phyloP scores from a whole-genome alignment of 2,888 invertebrate genomes.

The Gortyna flavago region DNA sequence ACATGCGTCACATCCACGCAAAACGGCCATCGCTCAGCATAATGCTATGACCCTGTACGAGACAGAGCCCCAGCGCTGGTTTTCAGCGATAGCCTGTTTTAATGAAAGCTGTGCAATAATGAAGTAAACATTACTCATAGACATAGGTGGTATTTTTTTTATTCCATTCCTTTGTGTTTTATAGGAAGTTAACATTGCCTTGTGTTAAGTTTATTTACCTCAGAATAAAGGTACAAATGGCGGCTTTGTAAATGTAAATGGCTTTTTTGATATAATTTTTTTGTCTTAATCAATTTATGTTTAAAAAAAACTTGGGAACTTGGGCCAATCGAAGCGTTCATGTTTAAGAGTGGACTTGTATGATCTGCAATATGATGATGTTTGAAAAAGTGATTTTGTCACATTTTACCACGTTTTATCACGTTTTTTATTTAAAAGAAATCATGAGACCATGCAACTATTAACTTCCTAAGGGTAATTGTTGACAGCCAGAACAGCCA shows the following conservation, averaged over 20 bases:
- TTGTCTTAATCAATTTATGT: background rate
- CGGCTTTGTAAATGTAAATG: background rate
- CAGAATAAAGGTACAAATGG: background rate
- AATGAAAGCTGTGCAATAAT: conserved; percentile 2
- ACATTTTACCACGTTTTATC: too few species aligned
- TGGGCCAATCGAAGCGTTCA: too few species aligned
- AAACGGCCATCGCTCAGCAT: too few species aligned
- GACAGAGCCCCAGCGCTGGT: too few species aligned
- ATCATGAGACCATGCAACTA: background rate
- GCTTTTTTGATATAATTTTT: background rate
- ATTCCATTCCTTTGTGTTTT: conserved; percentile 32
- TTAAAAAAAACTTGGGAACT: too few species aligned
- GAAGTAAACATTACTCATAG: conserved; percentile 35
- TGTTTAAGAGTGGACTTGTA: too few species aligned
- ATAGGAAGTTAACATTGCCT: conserved; percentile 20
- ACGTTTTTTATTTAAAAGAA: background rate
- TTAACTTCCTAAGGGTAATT: background rate
- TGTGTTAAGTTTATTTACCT: conserved; percentile 48
- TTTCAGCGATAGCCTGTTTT: too few species aligned
- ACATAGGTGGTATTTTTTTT: conserved; percentile 6
- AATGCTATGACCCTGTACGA: too few species aligned
- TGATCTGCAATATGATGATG: too few species aligned
- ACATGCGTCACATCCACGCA: too few species aligned
- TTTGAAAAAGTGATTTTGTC: too few species aligned
- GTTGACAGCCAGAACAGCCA: background rate